Conservation (phyloP, 1,140 invertebrate genomes). For the Drosophila nebulosa region DNA sequence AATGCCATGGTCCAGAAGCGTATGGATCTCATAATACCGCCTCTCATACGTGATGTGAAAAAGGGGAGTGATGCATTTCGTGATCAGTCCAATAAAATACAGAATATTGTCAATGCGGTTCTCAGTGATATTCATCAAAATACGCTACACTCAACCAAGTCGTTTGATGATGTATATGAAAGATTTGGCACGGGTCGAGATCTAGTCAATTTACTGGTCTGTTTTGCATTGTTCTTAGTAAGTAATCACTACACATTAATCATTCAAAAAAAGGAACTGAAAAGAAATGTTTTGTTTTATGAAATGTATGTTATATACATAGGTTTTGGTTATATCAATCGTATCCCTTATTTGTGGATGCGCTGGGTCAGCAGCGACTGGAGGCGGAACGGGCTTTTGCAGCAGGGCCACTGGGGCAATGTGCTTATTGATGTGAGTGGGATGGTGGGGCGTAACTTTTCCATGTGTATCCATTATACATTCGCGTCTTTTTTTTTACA, state of each 20-base stretch:
- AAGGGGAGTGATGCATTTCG: conserved; percentile 20
- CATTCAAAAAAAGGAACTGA: no score
- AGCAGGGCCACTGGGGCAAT: conserved; percentile 91
- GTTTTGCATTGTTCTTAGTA: conserved; percentile 82
- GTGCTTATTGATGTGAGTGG: conserved; percentile 90
- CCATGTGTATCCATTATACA: background rate
- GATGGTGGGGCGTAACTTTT: background rate
- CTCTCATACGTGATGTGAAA: conserved; percentile 18
- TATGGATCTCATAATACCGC: conserved; percentile 9
- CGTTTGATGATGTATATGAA: conserved; percentile 57
- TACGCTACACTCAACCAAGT: conserved; percentile 27
- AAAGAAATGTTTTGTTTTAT: no score
- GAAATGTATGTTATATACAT: no score
- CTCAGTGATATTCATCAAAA: conserved; percentile 37
- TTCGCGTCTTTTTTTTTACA: conserved; percentile 81
- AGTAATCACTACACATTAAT: conserved; percentile 21
- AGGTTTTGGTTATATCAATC: conserved; percentile 82
- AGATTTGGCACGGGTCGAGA: conserved; percentile 35
- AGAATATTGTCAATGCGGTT: conserved; percentile 31
- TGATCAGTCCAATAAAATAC: conserved; percentile 2
- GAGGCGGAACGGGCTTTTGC: conserved; percentile 90
- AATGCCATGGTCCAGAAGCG: conserved; percentile 2
- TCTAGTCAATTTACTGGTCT: conserved; percentile 68
- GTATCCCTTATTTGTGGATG: conserved; percentile 91
- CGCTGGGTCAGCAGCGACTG: conserved; percentile 91